A percentile compares a stretch with the other conserved stretches of the same genome.
phyloP scores from a whole-genome alignment of 64 coral and sea anemone species.

The Porites lutea region DNA sequence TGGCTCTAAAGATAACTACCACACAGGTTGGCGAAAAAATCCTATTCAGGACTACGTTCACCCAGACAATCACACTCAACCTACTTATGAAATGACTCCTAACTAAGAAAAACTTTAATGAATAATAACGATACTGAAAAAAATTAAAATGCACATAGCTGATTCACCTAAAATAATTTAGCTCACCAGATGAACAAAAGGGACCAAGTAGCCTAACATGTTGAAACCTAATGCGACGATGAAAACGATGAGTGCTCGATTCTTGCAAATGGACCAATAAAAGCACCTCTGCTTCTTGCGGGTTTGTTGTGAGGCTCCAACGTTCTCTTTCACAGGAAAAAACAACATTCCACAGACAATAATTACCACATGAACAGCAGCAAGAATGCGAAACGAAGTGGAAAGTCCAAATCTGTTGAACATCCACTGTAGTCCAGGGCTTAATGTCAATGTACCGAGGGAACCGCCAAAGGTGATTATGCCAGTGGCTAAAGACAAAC shows the following conservation, averaged over 20 bases:
- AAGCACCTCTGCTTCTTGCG: background rate
- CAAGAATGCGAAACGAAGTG: slow-evolving; percentile 7
- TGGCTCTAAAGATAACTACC: no score
- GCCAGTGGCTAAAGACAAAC: background rate
- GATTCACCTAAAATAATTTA: background rate
- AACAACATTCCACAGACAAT: background rate
- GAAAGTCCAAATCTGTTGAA: background rate
- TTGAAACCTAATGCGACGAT: background rate
- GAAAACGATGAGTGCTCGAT: background rate
- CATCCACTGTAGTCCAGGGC: background rate
- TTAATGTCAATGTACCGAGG: background rate
- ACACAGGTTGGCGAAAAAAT: no score
- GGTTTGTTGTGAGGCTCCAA: background rate
- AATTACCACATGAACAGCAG: background rate
- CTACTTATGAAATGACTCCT: no score
- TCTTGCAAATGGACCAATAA: background rate
- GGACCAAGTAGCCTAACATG: background rate
- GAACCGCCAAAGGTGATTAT: background rate
- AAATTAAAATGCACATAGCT: no score
- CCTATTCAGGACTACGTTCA: no score
- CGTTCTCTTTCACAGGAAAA: background rate
- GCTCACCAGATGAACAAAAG: slow-evolving; percentile 17
- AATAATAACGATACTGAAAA: no score
- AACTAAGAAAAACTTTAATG: no score
- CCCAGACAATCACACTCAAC: no score